Percentiles rank a stretch among this genome's conserved stretches.
These are phyloP conservation scores for Crocodylus rhombifer DNA, from an alignment of 2,797 vertebrate genomes.

Conservation along the genomic window DNA sequence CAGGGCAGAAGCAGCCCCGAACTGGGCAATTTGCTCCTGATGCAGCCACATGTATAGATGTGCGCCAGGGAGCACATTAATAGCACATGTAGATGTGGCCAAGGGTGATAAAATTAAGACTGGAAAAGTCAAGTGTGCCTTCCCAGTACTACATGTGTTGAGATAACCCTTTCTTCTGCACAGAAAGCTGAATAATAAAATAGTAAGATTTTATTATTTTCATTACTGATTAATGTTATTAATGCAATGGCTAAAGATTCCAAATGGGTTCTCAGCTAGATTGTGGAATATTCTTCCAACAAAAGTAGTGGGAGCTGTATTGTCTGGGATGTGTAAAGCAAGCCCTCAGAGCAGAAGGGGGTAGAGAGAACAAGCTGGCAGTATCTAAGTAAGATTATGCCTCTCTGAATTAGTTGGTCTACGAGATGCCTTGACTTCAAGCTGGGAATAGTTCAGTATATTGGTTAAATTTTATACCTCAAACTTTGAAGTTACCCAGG, in stretches of 20 bases:
- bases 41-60: no score
- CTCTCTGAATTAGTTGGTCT: not conserved
- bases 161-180: no score
- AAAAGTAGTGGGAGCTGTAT: not conserved
- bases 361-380: not conserved
- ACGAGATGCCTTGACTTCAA: not conserved
- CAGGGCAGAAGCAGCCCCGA: no score
- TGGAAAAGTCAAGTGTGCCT: not conserved
- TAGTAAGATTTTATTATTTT: not conserved
- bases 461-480: not conserved
- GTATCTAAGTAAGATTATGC: not conserved
- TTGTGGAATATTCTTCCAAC: not conserved
- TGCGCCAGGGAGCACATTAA: no score
- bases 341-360: not conserved
- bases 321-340: conserved; percentile 9
- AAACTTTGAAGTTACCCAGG: not conserved
- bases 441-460: no score
- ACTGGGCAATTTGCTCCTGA: no score
- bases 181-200: no score
- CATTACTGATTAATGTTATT: not conserved
- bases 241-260: not conserved
- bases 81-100: no score
- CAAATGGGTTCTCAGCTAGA: not conserved
- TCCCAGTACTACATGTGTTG: not conserved
- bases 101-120: not conserved